Conservation (phyloP, 2,888 invertebrate genomes). For the Drosophila rubida region DNA sequence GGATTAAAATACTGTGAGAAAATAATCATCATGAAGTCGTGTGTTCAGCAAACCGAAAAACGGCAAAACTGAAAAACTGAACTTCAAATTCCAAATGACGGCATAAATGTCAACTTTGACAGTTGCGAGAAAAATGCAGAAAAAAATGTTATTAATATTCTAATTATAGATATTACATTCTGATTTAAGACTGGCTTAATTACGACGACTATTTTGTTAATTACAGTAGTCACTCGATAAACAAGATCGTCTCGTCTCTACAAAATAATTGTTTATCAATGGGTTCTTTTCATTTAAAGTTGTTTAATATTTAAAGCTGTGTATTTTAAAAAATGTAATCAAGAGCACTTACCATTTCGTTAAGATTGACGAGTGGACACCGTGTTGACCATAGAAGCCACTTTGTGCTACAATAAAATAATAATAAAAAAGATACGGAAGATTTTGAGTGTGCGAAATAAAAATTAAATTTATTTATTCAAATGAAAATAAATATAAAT, state of each 20-base stretch:
- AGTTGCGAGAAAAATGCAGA: conserved; percentile 37
- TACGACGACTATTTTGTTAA: conserved; percentile 10
- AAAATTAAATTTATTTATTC: conserved; percentile 46
- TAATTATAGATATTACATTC: conserved; percentile 37
- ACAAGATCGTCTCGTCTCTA: not conserved
- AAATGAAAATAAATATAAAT: conserved; percentile 62
- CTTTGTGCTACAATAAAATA: conserved; percentile 10
- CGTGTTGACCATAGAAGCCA: not conserved
- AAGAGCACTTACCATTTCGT: conserved; percentile 4
- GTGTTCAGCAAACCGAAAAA: conserved; percentile 47
- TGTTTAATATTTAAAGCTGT: too few relatives aligned
- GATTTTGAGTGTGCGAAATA: conserved; percentile 35
- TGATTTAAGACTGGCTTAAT: conserved; percentile 37
- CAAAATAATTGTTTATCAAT: too few relatives aligned
- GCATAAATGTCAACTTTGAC: conserved; percentile 54
- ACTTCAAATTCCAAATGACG: conserved; percentile 30
- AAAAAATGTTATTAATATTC: conserved; percentile 3
- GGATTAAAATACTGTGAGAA: conserved; percentile 50
- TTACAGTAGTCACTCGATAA: not conserved
- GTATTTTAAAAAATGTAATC: not conserved
- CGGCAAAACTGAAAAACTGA: conserved; percentile 6
- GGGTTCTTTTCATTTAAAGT: too few relatives aligned
- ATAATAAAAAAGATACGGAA: conserved; percentile 37
- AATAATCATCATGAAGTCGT: conserved; percentile 26
- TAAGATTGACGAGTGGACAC: not conserved